Evolutionary conservation across 2,113 vertebrate species (phyloP).

Genomic region (Nerophis ophidion): DNA sequence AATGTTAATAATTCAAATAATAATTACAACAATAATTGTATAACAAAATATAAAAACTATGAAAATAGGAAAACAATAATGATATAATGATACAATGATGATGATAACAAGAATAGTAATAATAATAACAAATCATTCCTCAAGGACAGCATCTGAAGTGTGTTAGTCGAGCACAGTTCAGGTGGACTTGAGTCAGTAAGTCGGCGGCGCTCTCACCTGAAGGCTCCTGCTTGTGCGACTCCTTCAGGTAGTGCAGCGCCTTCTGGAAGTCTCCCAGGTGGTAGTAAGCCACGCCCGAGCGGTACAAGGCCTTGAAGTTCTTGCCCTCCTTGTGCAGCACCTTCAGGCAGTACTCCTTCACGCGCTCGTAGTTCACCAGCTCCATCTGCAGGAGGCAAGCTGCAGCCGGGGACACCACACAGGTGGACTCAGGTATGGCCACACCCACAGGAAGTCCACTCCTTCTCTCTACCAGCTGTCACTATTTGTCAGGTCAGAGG

Average conservation of each 20-base stretch:
- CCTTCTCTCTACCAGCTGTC: no score
- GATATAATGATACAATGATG: no score
- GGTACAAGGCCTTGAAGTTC: constrained; percentile 97
- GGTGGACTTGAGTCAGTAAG: neutral
- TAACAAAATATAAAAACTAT: no score
- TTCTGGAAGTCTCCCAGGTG: constrained; percentile 96
- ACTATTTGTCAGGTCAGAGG: no score
- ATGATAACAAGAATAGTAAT: no score
- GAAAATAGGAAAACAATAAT: no score
- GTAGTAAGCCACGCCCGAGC: constrained; percentile 95
- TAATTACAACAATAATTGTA: no score
- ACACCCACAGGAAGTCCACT: no score
- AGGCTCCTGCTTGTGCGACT: constrained; percentile 91
- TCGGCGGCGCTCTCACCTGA: constrained; percentile 72
- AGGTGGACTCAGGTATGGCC: no score
- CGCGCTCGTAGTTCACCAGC: constrained; percentile 96
- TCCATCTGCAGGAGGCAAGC: constrained; percentile 97
- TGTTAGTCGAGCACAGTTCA: neutral
- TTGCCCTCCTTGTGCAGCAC: constrained; percentile 94
- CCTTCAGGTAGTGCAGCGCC: constrained; percentile 94
- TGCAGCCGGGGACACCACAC: constrained; percentile 50
- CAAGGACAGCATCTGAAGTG: neutral
- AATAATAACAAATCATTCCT: no score
- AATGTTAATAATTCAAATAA: no score
- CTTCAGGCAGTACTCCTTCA: constrained; percentile 98